These are phyloP conservation scores for Drosophila kohkoa DNA, from an alignment of 1,140 invertebrate species.

Conservation along the genomic window DNA sequence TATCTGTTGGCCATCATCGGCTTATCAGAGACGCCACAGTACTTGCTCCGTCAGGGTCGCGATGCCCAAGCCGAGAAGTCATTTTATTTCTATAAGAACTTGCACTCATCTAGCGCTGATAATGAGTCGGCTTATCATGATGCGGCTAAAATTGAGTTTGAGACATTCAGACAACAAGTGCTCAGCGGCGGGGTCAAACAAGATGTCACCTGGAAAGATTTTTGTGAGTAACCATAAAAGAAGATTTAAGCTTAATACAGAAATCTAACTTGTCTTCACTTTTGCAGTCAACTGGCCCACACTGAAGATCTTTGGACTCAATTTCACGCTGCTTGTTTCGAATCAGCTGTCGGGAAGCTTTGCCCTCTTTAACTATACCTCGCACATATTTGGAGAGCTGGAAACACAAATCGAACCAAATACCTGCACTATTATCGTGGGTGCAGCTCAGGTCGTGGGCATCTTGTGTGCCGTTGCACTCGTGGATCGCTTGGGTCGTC, in stretches of 20 bases:
- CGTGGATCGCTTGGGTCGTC: conserved; percentile 68
- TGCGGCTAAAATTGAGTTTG: conserved; percentile 65
- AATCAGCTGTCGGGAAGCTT: conserved; percentile 85
- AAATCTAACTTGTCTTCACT: conserved; percentile 19
- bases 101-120: conserved; percentile 21
- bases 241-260: not conserved
- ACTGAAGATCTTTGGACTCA: conserved; percentile 62
- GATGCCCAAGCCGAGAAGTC: conserved; percentile 59
- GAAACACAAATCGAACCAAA: conserved; percentile 87
- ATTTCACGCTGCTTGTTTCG: conserved; percentile 61
- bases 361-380: conserved; percentile 86
- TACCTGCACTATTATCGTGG: conserved; percentile 90
- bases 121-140: conserved; percentile 53
- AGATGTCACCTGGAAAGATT: conserved; percentile 52
- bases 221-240: conserved; percentile 53
- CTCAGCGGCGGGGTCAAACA: conserved; percentile 61
- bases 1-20: conserved; percentile 60
- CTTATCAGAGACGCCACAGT: conserved; percentile 63
- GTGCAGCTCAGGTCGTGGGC: conserved; percentile 78
- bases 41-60: conserved; percentile 51
- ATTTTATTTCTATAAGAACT: conserved; percentile 72
- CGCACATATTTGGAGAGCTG: conserved; percentile 88
- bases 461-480: conserved; percentile 51
- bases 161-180: conserved; percentile 64
- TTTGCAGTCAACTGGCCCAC: conserved; percentile 59